A percentile compares a stretch with the other conserved stretches of the same genome.
Conservation (phyloP, 1,140 invertebrate species). For the Gryon sp. region DNA sequence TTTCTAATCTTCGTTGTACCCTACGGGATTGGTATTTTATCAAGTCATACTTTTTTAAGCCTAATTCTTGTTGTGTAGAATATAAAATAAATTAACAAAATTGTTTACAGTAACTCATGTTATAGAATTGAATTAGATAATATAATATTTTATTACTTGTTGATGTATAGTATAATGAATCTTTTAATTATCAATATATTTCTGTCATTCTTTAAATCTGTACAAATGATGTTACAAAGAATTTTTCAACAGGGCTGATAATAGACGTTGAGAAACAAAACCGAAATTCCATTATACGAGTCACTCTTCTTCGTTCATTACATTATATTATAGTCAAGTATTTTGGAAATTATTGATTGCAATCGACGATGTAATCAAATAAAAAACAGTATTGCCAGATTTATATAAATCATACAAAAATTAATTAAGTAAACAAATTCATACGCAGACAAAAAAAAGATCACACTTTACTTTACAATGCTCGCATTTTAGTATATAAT, state of each 20-base stretch:
- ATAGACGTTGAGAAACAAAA: background rate
- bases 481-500: constrained; percentile 18
- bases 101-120: background rate
- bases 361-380: constrained; percentile 36
- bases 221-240: background rate
- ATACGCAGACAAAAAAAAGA: background rate
- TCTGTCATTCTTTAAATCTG: background rate
- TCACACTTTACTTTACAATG: constrained; percentile 1
- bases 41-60: too few relatives aligned
- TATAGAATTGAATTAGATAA: too few relatives aligned
- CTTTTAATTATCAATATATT: too few relatives aligned
- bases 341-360: constrained; percentile 32
- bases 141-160: background rate
- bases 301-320: constrained; percentile 14
- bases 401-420: constrained; percentile 14
- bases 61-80: background rate
- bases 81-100: background rate
- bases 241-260: constrained; percentile 22
- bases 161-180: background rate
- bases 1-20: too few relatives aligned
- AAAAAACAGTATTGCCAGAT: constrained; percentile 32
- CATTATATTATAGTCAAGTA: constrained; percentile 18
- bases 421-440: constrained; percentile 2
- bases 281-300: background rate
- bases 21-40: too few relatives aligned